Conservation (phyloP, 2,113 vertebrate species). For the Chlorocebus sabaeus region DNA sequence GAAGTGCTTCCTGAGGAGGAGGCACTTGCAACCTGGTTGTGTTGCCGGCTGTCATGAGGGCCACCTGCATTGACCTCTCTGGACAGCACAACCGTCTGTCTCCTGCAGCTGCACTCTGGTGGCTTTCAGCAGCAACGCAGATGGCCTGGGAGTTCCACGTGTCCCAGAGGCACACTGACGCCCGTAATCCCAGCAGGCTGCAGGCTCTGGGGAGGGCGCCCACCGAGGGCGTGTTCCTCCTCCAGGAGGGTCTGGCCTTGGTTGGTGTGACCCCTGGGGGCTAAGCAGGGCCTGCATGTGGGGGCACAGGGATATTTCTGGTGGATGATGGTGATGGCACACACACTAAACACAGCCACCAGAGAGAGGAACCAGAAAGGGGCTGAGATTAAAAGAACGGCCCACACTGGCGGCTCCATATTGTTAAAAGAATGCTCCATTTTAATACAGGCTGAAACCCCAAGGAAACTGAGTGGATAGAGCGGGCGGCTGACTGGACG, state of each 20-base stretch:
- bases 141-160: neutral
- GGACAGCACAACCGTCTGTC: neutral
- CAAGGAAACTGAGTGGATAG: constrained; percentile 39
- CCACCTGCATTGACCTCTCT: neutral
- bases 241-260: neutral
- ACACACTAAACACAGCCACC: neutral
- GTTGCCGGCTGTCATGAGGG: neutral
- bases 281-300: neutral
- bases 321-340: neutral
- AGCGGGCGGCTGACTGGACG: no score
- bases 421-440: constrained; percentile 18
- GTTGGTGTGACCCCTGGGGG: neutral
- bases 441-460: constrained; percentile 51
- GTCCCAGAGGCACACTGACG: no score
- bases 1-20: neutral
- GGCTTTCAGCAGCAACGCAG: neutral
- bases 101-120: neutral
- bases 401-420: neutral
- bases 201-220: neutral
- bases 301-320: neutral
- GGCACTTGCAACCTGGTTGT: neutral
- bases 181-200: neutral
- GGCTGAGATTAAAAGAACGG: neutral
- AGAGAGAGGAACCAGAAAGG: neutral
- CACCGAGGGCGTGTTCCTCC: neutral